Conservation (phyloP, 2,113 vertebrate species). For the Pantherophis guttatus region DNA sequence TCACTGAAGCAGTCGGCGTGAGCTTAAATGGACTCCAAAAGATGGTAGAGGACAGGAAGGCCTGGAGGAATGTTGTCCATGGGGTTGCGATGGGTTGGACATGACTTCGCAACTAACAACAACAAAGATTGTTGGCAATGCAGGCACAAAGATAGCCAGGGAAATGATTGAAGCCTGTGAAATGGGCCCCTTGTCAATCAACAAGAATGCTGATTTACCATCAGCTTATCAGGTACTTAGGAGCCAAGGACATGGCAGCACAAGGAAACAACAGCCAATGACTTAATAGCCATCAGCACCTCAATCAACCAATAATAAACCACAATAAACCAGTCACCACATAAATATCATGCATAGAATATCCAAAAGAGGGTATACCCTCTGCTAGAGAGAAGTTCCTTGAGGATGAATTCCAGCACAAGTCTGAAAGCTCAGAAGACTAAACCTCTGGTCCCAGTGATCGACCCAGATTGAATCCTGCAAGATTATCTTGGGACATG, state of each 20-base stretch:
- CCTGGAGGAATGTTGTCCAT: no score
- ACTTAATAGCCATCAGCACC: background rate
- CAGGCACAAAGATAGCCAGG: background rate
- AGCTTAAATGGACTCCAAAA: no score
- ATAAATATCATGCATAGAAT: background rate
- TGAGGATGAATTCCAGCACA: background rate
- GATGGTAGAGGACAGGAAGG: no score
- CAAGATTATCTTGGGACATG: background rate
- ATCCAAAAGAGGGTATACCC: background rate
- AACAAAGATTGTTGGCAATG: background rate
- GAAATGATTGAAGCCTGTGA: background rate
- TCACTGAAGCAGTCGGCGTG: no score
- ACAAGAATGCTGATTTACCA: background rate
- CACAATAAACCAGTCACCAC: background rate
- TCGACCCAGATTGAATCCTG: background rate
- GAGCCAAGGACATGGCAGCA: background rate
- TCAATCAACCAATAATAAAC: background rate
- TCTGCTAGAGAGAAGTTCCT: background rate
- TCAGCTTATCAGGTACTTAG: background rate
- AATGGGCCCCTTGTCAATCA: background rate
- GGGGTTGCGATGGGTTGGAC: no score
- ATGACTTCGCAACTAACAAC: no score
- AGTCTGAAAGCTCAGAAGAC: background rate
- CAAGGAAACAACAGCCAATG: background rate
- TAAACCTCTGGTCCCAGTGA: background rate